Base-by-base conservation (phyloP, 2,797 vertebrate genomes). In the Chelon labrosus region DNA sequence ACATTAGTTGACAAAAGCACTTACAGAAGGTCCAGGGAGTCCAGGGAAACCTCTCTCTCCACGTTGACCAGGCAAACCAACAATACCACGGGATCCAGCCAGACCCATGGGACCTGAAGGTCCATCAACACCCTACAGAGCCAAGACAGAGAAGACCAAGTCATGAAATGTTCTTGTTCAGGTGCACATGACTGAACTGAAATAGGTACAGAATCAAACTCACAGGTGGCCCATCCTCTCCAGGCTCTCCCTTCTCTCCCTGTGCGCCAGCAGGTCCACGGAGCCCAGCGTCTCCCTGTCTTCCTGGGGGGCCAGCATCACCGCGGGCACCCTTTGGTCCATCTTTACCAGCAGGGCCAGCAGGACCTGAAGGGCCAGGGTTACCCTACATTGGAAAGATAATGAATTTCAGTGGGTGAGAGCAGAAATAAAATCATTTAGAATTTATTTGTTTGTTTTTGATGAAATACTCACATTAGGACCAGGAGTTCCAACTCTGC, bases 21-120 rank as follows among this genome's bases (percentile, higher is more conserved):
- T 97, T 89, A 99, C 98, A 88, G 97, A 97, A 22, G 97, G 96
- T 73, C 98, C 97, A 0, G 97, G 96, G 75, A 99, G 94, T 53
- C 98, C 97, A 0, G 98, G 92, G 93, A 99, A 99, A 38, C 98
- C 98, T 90, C 98, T 96, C 90, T 99, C 98, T 62, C 98, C 98
- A 47, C 98, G 97, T 74, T 99, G 98, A 19, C 98, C 98, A 2
- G 98, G 98, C 60, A 99, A 89, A 91, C 97, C 97, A 35, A 99
- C 97, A 66, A 98, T 99, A 91, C 98, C 98, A 67, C 97, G 96
- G 70, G 96, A 95, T 75, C 98, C 98, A 80, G 91, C 95, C 86
- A 98, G 90, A 88, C 98, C 98, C 58, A 94, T 89, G 77, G 97
- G 97, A 42, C 98, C 98, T 41, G 95, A 90, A 81, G 97, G 96